Conservation (phyloP, 2,888 invertebrate species). For the Aricia artaxerxes region DNA sequence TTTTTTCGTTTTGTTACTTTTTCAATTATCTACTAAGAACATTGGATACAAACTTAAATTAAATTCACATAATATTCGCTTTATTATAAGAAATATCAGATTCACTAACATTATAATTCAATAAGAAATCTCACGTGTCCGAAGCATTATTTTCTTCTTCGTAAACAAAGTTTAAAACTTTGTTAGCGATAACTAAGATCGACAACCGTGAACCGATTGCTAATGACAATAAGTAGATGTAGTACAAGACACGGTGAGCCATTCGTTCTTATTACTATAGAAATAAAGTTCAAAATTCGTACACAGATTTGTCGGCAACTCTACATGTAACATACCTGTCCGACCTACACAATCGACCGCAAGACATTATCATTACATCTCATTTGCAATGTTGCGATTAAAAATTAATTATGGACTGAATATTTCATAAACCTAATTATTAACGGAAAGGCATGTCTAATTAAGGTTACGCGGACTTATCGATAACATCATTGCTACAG, state of each 20-base stretch:
- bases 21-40: no score
- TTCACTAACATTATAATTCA: not conserved
- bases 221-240: not conserved
- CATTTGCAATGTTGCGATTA: constrained; percentile 10
- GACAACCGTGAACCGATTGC: not conserved
- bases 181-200: not conserved
- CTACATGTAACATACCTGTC: constrained; percentile 3
- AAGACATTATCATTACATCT: constrained; percentile 16
- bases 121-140: not conserved
- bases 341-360: constrained; percentile 6
- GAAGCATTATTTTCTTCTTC: not conserved
- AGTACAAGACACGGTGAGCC: not conserved
- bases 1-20: no score
- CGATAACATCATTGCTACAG: constrained; percentile 5
- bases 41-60: no score
- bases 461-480: constrained; percentile 4
- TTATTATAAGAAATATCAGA: not conserved
- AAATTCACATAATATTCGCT: no score
- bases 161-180: constrained; percentile 1
- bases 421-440: constrained; percentile 11
- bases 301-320: not conserved
- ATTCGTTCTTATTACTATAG: not conserved
- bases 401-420: not conserved
- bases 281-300: not conserved
- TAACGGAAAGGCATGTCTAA: constrained; percentile 21